Base-by-base conservation (phyloP, 2,888 invertebrate genomes). In the Oconnorella tubifera region DNA sequence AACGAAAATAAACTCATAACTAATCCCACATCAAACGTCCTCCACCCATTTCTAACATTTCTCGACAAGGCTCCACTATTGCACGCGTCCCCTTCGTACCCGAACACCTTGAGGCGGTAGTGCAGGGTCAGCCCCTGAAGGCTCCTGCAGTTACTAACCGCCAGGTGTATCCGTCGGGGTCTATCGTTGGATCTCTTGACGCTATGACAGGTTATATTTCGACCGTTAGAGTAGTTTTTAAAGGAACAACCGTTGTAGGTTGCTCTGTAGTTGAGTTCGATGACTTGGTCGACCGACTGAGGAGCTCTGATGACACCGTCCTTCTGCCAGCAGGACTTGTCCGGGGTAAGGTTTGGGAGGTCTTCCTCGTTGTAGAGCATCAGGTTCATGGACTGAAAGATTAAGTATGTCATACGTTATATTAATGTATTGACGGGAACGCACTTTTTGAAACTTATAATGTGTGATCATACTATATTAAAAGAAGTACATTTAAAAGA, bases 231-330 rank as follows among this genome's bases (percentile, higher is more conserved):
- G 10, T 27, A 55, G 57, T 71, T 69, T 40, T 59, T 64, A 27
- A 60, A 49, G 4, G 69, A 53, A 56, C 72, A 72, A 3, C 70
- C 69, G 59, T 72, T 71, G 69, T 69, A 69, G 23, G 72, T 69
- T 1, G 68, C 63, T 28, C 64, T 59, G 31, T 59, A 59, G 48
- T 63, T 59, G 6, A 72, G 65, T 27, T 72, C 72, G 33, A 67
- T 29, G 19, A 72, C 56, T 51, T 68, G 62, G n/a, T 71, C 70
- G 14, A 58, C 64, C 27, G 62, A 58, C 33, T 64, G 50, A 29
- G 64, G 53, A 19, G 63, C 33, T 32, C 66, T 48, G 25, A 72
- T 68, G 29, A 70, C 50, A n/a, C 69, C 67, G 31, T 72, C 67
- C 58, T 63, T 66, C 33, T 72, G 63, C 70, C 68, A 69, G 56